These are phyloP conservation scores for Myocastor coypus DNA, from an alignment of 2,113 vertebrate species.

Conservation along the genomic window DNA sequence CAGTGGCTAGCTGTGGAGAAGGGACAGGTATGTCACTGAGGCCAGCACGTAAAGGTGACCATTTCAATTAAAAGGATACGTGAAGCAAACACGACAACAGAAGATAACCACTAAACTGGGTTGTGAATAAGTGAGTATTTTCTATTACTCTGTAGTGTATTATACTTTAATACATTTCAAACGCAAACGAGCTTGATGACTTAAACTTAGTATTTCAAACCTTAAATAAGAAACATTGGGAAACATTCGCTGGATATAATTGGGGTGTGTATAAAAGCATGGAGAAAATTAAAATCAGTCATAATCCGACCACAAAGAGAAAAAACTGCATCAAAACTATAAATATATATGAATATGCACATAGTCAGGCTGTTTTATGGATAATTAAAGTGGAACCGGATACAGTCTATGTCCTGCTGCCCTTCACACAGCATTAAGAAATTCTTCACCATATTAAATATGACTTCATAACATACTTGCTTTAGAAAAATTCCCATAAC, in stretches of 20 bases:
- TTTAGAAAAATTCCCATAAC: slow-evolving; percentile 25
- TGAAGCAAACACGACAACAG: slow-evolving; percentile 11
- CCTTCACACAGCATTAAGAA: slow-evolving; percentile 1
- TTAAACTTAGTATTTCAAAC: not conserved
- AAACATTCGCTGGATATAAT: slow-evolving; percentile 5
- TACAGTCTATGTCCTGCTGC: not conserved
- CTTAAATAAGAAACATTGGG: slow-evolving; percentile 50
- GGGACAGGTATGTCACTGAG: not conserved
- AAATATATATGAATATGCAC: not conserved
- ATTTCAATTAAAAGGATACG: slow-evolving; percentile 32
- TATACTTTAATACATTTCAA: not conserved
- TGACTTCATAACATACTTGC: not conserved
- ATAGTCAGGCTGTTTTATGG: not conserved
- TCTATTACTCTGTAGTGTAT: not conserved
- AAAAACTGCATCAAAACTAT: not conserved
- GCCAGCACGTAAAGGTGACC: not conserved
- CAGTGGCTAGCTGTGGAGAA: not conserved
- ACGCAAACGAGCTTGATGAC: too few species aligned
- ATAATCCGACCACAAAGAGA: slow-evolving; percentile 26
- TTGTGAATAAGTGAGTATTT: not conserved
- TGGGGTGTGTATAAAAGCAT: not conserved
- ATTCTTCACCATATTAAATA: not conserved
- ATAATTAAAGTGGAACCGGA: not conserved
- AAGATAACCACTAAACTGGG: slow-evolving; percentile 25
- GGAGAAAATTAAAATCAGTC: slow-evolving; percentile 57